A percentile compares a stretch with the other conserved stretches of the same genome.
Conservation (phyloP, 2,797 vertebrate genomes). For the Rhinophrynus dorsalis region DNA sequence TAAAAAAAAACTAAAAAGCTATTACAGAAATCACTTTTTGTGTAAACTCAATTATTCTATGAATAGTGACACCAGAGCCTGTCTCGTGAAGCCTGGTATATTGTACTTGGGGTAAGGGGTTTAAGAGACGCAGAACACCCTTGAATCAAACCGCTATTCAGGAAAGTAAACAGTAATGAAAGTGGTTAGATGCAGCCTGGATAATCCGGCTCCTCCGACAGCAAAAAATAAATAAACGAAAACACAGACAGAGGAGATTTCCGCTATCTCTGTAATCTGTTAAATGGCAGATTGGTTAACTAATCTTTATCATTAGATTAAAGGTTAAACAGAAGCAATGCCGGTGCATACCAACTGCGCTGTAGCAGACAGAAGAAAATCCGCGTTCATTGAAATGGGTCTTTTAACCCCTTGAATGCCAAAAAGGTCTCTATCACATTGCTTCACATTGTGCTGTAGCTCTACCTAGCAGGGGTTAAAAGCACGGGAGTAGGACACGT, state of each 20-base stretch:
- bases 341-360: too few relatives aligned
- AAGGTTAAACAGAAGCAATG: too few relatives aligned
- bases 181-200: constrained; percentile 43
- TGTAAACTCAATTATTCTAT: constrained; percentile 89
- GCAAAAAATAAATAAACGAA: background rate
- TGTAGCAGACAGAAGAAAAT: too few relatives aligned
- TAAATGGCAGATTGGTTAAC: background rate
- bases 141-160: constrained; percentile 64
- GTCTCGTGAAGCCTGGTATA: constrained; percentile 65
- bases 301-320: too few relatives aligned
- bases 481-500: too few relatives aligned
- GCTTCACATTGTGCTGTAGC: too few relatives aligned
- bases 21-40: constrained; percentile 80
- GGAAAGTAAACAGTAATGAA: constrained; percentile 62
- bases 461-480: too few relatives aligned
- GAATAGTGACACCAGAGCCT: constrained; percentile 84
- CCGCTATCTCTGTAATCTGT: background rate
- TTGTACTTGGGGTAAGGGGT: constrained; percentile 69
- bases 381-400: too few relatives aligned
- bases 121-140: constrained; percentile 58
- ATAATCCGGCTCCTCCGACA: constrained; percentile 10
- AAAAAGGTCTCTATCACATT: too few relatives aligned
- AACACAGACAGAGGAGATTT: background rate
- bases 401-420: too few relatives aligned
- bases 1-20: constrained; percentile 68